Evolutionary conservation across 2,113 vertebrate genomes (phyloP).

Genomic region (Struthio camelus): DNA sequence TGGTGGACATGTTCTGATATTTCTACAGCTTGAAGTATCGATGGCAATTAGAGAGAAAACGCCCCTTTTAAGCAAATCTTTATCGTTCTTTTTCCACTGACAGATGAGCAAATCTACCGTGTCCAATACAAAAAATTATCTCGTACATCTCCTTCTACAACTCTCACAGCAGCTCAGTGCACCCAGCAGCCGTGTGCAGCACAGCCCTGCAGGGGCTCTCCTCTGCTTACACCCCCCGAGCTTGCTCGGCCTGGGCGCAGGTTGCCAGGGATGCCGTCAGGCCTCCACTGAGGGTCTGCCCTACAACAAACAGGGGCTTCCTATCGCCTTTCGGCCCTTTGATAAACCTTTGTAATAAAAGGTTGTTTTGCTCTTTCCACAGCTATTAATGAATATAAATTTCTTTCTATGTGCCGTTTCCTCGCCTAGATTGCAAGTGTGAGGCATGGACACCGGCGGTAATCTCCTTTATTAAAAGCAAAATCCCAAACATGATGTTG

Average conservation of each 20-base stretch:
- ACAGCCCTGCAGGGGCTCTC: no score
- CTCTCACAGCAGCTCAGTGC: not conserved
- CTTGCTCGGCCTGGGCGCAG: no score
- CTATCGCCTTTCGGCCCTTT: not conserved
- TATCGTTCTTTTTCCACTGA: not conserved
- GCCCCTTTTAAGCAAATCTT: not conserved
- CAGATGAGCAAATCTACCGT: not conserved
- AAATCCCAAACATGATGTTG: fast-evolving
- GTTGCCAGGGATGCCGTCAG: no score
- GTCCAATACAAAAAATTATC: not conserved
- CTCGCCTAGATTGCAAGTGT: not conserved
- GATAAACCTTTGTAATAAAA: not conserved
- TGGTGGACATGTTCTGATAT: not conserved
- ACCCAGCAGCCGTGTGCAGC: not conserved
- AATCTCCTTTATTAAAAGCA: not conserved
- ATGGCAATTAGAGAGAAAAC: not conserved
- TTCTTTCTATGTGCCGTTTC: not conserved
- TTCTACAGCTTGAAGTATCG: not conserved
- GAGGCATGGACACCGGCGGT: not conserved
- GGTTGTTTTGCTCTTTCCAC: not conserved
- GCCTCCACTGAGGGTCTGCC: no score
- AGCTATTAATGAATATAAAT: not conserved
- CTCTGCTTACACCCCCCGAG: no score
- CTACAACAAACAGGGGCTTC: not conserved
- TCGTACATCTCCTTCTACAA: not conserved